phyloP scores from a whole-genome alignment of 2,888 invertebrate species.

The Phorcus lineatus region DNA sequence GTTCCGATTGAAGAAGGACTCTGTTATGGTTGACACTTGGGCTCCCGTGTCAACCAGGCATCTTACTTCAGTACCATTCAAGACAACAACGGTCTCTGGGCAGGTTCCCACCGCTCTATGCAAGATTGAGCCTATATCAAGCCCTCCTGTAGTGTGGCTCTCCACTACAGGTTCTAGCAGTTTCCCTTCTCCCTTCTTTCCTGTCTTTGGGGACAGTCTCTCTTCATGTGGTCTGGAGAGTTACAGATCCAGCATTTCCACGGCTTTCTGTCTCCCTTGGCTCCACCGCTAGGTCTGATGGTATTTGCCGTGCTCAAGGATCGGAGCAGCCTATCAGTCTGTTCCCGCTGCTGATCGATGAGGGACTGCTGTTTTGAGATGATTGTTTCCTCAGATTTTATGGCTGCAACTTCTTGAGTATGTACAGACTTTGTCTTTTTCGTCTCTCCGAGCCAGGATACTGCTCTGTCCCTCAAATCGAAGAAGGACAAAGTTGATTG shows the following conservation, averaged over 20 bases:
- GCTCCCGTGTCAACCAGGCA: conserved; percentile 26
- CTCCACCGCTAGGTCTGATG: too few relatives aligned
- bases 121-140: conserved; percentile 10
- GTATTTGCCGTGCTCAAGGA: too few relatives aligned
- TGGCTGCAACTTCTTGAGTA: neutral
- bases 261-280: neutral
- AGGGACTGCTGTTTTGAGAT: neutral
- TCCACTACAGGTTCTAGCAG: conserved; percentile 19
- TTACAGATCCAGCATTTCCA: conserved; percentile 23
- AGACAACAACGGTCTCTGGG: neutral
- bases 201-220: neutral
- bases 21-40: conserved; percentile 26
- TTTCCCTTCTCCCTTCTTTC: neutral
- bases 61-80: neutral
- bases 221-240: neutral
- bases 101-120: conserved; percentile 27
- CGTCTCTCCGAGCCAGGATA: neutral
- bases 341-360: neutral
- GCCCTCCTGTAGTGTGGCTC: neutral
- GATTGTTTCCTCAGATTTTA: neutral
- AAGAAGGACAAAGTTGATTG: neutral
- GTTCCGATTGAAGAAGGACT: conserved; percentile 6
- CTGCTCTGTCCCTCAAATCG: conserved; percentile 8
- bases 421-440: neutral
- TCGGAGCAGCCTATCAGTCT: neutral